Evolutionary conservation across 2,888 invertebrate species (phyloP), one percentile per base, ranked within the genome.

Genomic region (Thysanoteuthis rhombus): DNA sequence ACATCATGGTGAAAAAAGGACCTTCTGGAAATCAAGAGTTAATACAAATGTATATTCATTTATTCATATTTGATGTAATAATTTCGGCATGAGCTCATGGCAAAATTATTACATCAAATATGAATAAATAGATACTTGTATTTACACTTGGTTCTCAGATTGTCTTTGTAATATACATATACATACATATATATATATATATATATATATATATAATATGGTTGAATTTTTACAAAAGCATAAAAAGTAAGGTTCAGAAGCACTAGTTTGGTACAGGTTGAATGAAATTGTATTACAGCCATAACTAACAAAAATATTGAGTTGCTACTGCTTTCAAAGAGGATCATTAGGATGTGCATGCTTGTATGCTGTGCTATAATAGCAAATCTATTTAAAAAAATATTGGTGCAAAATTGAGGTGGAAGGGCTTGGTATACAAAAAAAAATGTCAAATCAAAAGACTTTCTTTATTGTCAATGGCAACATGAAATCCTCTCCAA

Each of bases 331-430:
- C 12, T n/a, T 75, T n/a, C 4, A 75, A 75, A 75, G 4, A n/a
- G n/a, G 75, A 36, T n/a, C 0, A 75, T 36, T n/a, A 19, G n/a
- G 75, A 36, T n/a, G 75, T 75, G 75, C 75, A 75, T 75, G 52
- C 52, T 52, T 22, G 52, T 52, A 75, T n/a, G 75, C n/a, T n/a
- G 75, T 75, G 19, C n/a, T 52, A n/a, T 2, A 75, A 75, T 75
- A 75, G 75, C n/a, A 75, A 75, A 75, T 75, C 75, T 75, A 75
- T n/a, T n/a, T n/a, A 75, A 75, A 75, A 75, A 75, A 75, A n/a
- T 5, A 5, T 6, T 32, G 28, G 58, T 58, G 58, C 58, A 58
- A 22, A 58, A 58, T 32, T 58, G 58, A n/a, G 3, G n/a, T 75
- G n/a, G 3, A 19, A 75, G 22, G 19, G 75, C 19, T 36, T 75